These are phyloP conservation scores for Pangasianodon gigas DNA, from an alignment of 2,113 vertebrate genomes.

Conservation along the genomic window DNA sequence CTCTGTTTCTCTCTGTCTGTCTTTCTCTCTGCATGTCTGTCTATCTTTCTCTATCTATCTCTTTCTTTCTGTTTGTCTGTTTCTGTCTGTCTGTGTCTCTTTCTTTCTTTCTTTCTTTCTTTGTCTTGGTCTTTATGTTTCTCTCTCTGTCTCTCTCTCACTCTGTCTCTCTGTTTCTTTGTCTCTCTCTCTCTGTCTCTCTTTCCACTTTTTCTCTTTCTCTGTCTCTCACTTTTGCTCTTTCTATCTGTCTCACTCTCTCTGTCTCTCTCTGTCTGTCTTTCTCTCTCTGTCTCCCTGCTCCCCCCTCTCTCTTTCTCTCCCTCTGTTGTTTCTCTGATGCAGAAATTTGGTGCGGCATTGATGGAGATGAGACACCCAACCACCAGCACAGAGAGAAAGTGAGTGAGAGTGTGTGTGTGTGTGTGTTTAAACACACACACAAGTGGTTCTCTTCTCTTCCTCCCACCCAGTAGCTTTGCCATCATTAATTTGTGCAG, in stretches of 20 bases:
- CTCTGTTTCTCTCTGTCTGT: background rate
- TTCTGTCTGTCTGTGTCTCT: background rate
- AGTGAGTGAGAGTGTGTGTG: conserved; percentile 75
- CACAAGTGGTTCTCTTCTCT: conserved; percentile 16
- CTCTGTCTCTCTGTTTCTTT: background rate
- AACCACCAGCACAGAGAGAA: conserved; percentile 87
- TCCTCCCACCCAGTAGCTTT: conserved; percentile 47
- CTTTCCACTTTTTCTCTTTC: background rate
- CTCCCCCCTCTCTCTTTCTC: background rate
- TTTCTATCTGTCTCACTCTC: background rate
- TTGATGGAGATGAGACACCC: conserved; percentile 97
- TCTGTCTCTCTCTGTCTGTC: background rate
- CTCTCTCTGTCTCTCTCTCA: background rate
- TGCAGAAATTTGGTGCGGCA: conserved; percentile 90
- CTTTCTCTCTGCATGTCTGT: background rate
- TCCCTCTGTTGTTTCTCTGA: conserved; percentile 11
- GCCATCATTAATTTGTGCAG: conserved; percentile 27
- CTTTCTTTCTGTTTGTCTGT: background rate
- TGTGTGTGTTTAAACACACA: background rate
- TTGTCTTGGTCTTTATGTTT: background rate
- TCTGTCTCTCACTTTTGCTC: background rate
- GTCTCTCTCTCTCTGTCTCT: background rate
- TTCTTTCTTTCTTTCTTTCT: background rate
- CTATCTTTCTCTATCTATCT: background rate
- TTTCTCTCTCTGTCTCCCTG: background rate